Percentiles rank a stretch among this genome's conserved stretches.
These are phyloP conservation scores for Drosophila eugracilis DNA, from an alignment of 1,140 invertebrate species.

Conservation along the genomic window DNA sequence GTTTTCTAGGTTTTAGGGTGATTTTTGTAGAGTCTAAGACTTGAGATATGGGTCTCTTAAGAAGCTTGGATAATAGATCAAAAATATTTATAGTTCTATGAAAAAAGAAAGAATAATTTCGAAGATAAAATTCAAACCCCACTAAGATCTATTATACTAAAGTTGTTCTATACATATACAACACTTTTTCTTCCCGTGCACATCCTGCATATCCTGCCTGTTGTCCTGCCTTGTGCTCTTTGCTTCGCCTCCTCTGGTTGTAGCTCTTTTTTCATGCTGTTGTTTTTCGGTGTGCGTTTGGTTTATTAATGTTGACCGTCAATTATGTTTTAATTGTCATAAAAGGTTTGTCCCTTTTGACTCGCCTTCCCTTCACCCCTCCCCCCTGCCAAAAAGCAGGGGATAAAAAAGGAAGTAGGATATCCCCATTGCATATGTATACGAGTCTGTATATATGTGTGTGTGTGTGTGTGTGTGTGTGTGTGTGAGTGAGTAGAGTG, in stretches of 20 bases:
- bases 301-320: conserved; percentile 85
- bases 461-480: not conserved
- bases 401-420: too few species aligned
- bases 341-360: conserved; percentile 79
- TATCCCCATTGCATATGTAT: too few species aligned
- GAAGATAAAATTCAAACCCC: too few species aligned
- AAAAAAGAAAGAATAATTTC: too few species aligned
- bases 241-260: conserved; percentile 3
- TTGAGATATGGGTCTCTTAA: too few species aligned
- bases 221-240: conserved; percentile 4
- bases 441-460: not conserved
- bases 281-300: conserved; percentile 62
- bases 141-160: not conserved
- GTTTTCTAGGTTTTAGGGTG: too few species aligned
- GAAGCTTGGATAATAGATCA: too few species aligned
- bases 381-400: not conserved
- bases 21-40: too few species aligned
- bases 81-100: too few species aligned
- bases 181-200: conserved; percentile 6
- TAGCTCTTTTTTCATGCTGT: conserved; percentile 14
- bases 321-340: conserved; percentile 85
- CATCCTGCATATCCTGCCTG: conserved; percentile 28
- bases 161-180: not conserved
- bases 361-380: too few species aligned
- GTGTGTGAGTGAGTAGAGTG: conserved; percentile 3